These are phyloP conservation scores for Hydrozoanthus gracilis DNA, from an alignment of 92 coral and sea anemone species.

Conservation along the genomic window DNA sequence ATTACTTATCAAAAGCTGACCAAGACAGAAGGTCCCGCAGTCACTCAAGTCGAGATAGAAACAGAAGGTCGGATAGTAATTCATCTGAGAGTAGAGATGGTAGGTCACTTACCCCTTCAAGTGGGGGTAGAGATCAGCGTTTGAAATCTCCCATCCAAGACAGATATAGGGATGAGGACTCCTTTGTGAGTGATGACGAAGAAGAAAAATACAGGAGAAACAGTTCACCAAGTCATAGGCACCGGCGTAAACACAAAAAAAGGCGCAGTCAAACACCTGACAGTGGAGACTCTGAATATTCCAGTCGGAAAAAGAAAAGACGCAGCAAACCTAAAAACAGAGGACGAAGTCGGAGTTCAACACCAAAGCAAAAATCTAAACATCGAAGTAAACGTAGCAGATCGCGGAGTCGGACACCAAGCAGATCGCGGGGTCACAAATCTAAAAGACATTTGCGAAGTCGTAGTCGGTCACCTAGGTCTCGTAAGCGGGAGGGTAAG, in stretches of 20 bases:
- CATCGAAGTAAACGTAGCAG: constrained; percentile 72
- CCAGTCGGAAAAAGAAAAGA: constrained; percentile 67
- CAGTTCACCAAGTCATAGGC: constrained; percentile 54
- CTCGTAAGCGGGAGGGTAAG: constrained; percentile 81
- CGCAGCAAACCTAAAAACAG: constrained; percentile 81
- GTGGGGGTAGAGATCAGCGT: constrained; percentile 20
- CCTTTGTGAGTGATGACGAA: constrained; percentile 17
- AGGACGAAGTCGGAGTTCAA: constrained; percentile 79
- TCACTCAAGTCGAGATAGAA: constrained; percentile 31
- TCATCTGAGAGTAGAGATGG: constrained; percentile 13
- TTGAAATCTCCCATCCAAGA: constrained; percentile 26
- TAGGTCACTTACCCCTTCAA: background rate
- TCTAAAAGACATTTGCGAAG: constrained; percentile 64
- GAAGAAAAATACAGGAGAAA: constrained; percentile 48
- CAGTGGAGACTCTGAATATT: constrained; percentile 42
- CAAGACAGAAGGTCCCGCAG: constrained; percentile 49
- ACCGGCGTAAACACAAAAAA: constrained; percentile 53
- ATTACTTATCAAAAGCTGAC: background rate
- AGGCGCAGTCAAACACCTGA: constrained; percentile 58
- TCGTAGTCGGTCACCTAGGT: constrained; percentile 63
- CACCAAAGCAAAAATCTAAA: constrained; percentile 70
- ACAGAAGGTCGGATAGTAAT: constrained; percentile 8
- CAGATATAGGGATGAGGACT: constrained; percentile 39
- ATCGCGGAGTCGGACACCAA: constrained; percentile 73
- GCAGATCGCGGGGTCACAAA: constrained; percentile 69